Evolutionary conservation across 2,113 vertebrate species (phyloP).

Genomic region (Cyprinodon brontotheroides): DNA sequence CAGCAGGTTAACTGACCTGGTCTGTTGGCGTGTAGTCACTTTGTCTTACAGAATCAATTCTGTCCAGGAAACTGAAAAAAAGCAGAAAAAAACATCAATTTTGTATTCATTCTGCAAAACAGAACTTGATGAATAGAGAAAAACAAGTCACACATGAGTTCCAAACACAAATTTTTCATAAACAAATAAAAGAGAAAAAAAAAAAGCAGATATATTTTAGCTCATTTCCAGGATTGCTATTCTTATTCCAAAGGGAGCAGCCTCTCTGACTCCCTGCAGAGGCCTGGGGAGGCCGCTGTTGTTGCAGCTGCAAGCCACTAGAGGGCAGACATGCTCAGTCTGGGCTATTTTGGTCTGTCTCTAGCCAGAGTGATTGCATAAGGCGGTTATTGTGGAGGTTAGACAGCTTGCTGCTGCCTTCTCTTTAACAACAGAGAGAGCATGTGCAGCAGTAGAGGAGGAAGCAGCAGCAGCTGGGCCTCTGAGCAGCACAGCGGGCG

Average conservation of each 20-base stretch:
- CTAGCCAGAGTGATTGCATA: conserved; percentile 75
- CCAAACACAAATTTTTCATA: not conserved
- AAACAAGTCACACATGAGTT: no score
- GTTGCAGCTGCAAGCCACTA: conserved; percentile 52
- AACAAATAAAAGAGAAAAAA: not conserved
- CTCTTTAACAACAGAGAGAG: conserved; percentile 64
- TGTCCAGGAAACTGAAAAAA: conserved; percentile 91
- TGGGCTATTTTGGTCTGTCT: conserved; percentile 75
- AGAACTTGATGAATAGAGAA: no score
- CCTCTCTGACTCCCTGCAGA: conserved; percentile 45
- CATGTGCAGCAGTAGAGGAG: conserved; percentile 52
- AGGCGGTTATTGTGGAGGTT: conserved; percentile 71
- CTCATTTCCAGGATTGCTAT: not conserved
- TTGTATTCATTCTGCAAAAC: not conserved
- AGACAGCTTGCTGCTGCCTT: conserved; percentile 59
- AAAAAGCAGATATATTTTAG: not conserved
- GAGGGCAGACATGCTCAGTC: conserved; percentile 73
- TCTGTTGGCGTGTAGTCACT: conserved; percentile 98
- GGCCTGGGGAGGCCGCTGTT: conserved; percentile 38
- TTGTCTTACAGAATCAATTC: conserved; percentile 97
- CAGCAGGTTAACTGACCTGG: conserved; percentile 82
- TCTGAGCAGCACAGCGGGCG: conserved; percentile 49
- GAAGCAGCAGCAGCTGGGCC: conserved; percentile 47
- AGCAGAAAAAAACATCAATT: conserved; percentile 26
- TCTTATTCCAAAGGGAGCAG: conserved; percentile 11